Evolutionary conservation across 1,140 invertebrate genomes (phyloP).

Genomic region (Drosophila virilis): DNA sequence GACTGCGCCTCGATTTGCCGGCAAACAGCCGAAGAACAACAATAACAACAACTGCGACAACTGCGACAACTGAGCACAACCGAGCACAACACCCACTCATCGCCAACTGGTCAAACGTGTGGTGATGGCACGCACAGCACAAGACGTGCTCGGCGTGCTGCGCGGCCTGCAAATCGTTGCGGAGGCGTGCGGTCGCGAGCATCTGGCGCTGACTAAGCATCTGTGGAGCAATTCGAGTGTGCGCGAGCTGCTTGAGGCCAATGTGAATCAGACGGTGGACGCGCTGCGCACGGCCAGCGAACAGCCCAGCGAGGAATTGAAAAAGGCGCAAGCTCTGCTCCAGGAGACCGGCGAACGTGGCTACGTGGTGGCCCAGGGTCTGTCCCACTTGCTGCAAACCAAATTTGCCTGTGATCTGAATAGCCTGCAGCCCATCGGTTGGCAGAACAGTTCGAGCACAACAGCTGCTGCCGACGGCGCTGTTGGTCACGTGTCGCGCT

Average conservation of each 20-base stretch:
- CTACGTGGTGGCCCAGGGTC: conserved; percentile 69
- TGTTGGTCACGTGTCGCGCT: background rate
- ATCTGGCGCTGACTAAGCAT: conserved; percentile 85
- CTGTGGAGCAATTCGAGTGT: conserved; percentile 88
- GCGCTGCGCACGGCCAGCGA: conserved; percentile 68
- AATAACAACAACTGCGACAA: conserved; percentile 7
- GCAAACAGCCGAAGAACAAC: conserved; percentile 12
- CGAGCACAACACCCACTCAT: conserved; percentile 18
- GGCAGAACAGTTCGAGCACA: background rate
- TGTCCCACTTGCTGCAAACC: conserved; percentile 59
- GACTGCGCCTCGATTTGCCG: conserved; percentile 5
- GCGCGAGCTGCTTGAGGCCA: conserved; percentile 84
- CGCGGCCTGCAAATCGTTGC: conserved; percentile 87
- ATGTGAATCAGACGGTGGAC: conserved; percentile 68
- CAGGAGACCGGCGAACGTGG: conserved; percentile 69
- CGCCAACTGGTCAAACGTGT: conserved; percentile 25
- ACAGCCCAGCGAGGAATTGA: conserved; percentile 64
- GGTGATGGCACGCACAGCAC: conserved; percentile 71
- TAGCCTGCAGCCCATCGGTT: conserved; percentile 33
- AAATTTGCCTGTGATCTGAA: conserved; percentile 50
- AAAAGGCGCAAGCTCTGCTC: conserved; percentile 52
- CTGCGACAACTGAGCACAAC: background rate
- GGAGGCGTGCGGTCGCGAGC: conserved; percentile 86
- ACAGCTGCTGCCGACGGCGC: background rate
- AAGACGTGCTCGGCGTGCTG: conserved; percentile 87